Evolutionary conservation across 1,140 invertebrate species (phyloP), one percentile per base, ranked within the genome.

Genomic region (Argopecten irradians): DNA sequence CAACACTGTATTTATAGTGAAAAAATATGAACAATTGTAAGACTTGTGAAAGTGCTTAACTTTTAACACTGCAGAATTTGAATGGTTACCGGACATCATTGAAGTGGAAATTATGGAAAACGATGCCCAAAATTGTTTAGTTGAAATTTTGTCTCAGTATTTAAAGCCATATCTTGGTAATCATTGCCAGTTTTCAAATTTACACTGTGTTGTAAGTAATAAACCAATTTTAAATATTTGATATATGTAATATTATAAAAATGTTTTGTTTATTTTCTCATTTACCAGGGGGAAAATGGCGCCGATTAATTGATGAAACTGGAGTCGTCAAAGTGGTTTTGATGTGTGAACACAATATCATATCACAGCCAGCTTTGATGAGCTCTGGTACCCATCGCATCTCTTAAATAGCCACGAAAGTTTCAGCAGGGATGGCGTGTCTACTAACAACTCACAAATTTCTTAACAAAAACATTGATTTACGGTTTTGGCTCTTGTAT

Each of bases 301-400:
- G 55, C 22, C n/a, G 55, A 71, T 22, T n/a, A 71, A 28, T 71
- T 71, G 55, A 71, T 71, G 55, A 28, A 13, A 19, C 43, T n/a
- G 71, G 82, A 84, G n/a, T 86, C 85, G 83, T 88, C 82, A 82
- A 89, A 89, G 35, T 82, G 39, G 89, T 85, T 89, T 83, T 87
- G 85, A 89, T 85, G 83, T 89, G 89, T 84, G 82, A 19, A 82
- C 0, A 41, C 34, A 28, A 71, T 28, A n/a, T 91, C 94, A 93
- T 94, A 95, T 95, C 94, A 95, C 94, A 95, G 94, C 94, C 93
- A 93, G 93, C 94, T 94, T 94, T 95, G 94, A 94, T 94, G 93
- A 93, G 92, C 92, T 91, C 86, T 71, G 22, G 55, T 71, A 1
- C 1, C 8, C 55, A 71, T 71, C 55, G 28, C 55, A 71, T 71